phyloP scores from a whole-genome alignment of 2,113 vertebrate genomes.

The Falcunculus frontatus region DNA sequence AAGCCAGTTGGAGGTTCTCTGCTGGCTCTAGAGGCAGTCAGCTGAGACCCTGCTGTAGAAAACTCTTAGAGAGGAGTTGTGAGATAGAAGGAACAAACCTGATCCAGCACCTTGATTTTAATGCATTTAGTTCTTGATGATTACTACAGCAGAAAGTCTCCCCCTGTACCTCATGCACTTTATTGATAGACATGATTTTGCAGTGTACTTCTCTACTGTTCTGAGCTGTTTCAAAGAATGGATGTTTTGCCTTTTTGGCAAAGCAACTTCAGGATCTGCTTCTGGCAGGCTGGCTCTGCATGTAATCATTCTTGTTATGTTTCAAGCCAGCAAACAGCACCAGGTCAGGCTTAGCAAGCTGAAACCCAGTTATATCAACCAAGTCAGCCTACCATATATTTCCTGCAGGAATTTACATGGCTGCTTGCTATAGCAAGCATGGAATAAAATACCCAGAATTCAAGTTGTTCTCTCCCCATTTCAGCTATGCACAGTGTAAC shows the following conservation, averaged over 20 bases:
- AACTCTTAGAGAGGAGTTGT: not conserved
- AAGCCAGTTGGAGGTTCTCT: not conserved
- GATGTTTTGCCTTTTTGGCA: not conserved
- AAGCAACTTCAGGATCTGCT: not conserved
- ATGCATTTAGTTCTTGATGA: not conserved
- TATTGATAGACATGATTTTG: not conserved
- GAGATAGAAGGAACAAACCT: not conserved
- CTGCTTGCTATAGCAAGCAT: not conserved
- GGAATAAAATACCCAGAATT: not conserved
- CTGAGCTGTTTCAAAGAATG: not conserved
- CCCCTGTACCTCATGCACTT: rapidly evolving
- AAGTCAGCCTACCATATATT: not conserved
- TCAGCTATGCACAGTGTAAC: not conserved
- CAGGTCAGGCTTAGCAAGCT: not conserved
- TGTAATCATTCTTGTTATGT: not conserved
- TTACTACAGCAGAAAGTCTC: not conserved
- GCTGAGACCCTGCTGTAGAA: not conserved
- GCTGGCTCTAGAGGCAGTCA: not conserved
- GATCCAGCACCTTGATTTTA: not conserved
- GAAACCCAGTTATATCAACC: not conserved
- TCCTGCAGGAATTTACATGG: not conserved
- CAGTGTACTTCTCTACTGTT: not conserved
- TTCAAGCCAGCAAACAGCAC: not conserved
- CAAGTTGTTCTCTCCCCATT: not conserved
- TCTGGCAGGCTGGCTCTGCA: not conserved